Evolutionary conservation across 2,888 invertebrate species (phyloP).

Genomic region (Gonocerus acuteangulatus): DNA sequence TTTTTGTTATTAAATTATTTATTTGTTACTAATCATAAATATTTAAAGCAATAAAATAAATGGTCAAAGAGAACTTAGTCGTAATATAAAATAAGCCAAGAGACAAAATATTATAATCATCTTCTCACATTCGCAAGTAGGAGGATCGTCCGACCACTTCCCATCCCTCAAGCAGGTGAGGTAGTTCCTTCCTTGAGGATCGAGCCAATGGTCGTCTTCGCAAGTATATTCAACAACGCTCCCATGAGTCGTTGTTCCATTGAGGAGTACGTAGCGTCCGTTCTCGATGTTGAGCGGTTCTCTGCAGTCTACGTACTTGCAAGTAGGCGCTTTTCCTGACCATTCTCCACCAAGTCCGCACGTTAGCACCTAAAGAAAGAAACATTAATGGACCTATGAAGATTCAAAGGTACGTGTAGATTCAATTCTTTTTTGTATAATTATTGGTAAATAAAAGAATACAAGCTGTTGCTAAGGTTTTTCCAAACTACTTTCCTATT

Average conservation of each 20-base stretch:
- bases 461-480: no score
- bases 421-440: no score
- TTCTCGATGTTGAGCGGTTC: slow-evolving; percentile 71
- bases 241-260: slow-evolving; percentile 73
- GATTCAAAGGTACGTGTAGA: no score
- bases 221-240: slow-evolving; percentile 74
- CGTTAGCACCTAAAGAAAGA: slow-evolving; percentile 55
- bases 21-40: no score
- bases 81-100: no score
- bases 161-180: slow-evolving; percentile 73
- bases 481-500: no score
- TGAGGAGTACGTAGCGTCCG: slow-evolving; percentile 62
- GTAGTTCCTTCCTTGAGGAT: slow-evolving; percentile 55
- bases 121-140: slow-evolving; percentile 73
- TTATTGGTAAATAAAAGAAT: no score
- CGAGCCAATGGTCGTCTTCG: slow-evolving; percentile 73
- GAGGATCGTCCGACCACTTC: slow-evolving; percentile 78
- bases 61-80: no score
- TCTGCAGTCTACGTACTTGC: slow-evolving; percentile 80
- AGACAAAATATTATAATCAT: no score
- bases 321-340: slow-evolving; percentile 70
- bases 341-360: slow-evolving; percentile 82
- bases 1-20: no score
- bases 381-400: no score
- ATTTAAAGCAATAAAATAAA: no score